A percentile compares a stretch with the other conserved stretches of the same genome.
Conservation (phyloP, 2,113 vertebrate species). For the Pelobates fuscus region DNA sequence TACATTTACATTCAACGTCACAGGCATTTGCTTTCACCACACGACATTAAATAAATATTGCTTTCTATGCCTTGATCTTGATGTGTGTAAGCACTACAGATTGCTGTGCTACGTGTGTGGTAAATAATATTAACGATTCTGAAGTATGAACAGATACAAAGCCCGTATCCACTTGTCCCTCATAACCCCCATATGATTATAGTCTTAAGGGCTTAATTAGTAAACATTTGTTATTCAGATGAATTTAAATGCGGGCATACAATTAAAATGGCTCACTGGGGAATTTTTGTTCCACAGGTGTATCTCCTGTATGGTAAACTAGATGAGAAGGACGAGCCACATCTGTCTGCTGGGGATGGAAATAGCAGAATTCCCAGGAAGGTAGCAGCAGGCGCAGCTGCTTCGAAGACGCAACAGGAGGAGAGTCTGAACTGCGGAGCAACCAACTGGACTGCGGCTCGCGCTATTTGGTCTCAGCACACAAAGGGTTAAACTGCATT, state of each 20-base stretch:
- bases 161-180: conserved; percentile 20
- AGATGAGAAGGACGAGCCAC: conserved; percentile 47
- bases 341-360: conserved; percentile 49
- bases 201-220: conserved; percentile 39
- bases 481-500: too few species aligned
- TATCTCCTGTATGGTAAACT: conserved; percentile 47
- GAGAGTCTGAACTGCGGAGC: neutral
- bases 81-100: too few species aligned
- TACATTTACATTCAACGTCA: too few species aligned
- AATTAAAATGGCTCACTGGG: conserved; percentile 48
- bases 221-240: conserved; percentile 46
- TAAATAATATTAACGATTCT: conserved; percentile 34
- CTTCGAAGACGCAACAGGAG: conserved; percentile 15
- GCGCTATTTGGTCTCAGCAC: too few species aligned
- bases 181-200: conserved; percentile 31
- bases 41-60: too few species aligned
- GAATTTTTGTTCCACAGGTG: conserved; percentile 48
- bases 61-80: too few species aligned
- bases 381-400: conserved; percentile 41
- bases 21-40: too few species aligned
- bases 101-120: neutral
- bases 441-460: too few species aligned
- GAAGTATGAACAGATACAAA: conserved; percentile 15
- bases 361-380: conserved; percentile 48
- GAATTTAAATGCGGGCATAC: conserved; percentile 37